phyloP scores from a whole-genome alignment of 2,888 invertebrate genomes.

The Phortica magna region DNA sequence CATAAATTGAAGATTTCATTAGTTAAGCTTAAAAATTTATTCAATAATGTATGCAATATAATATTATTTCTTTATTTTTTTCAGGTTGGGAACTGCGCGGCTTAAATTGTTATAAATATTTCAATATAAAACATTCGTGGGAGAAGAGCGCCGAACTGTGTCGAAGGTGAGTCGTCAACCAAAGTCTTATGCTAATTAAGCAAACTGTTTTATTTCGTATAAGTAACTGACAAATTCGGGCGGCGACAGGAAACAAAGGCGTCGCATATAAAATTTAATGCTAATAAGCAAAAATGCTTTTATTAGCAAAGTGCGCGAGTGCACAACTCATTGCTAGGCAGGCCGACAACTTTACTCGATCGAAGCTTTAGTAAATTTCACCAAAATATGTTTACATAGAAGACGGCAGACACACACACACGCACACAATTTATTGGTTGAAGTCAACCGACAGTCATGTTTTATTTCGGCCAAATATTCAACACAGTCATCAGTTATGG shows the following conservation, averaged over 20 bases:
- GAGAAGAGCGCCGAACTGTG: constrained; percentile 96
- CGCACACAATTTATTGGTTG: background rate
- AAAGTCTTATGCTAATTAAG: constrained; percentile 61
- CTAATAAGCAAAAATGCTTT: background rate
- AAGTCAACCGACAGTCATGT: background rate
- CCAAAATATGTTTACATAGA: background rate
- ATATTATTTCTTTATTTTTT: constrained; percentile 74
- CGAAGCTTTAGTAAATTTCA: background rate
- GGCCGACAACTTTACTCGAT: too few relatives aligned
- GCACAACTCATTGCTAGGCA: constrained; percentile 1
- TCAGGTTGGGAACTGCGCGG: constrained; percentile 96
- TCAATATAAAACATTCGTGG: constrained; percentile 97
- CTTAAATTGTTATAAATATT: constrained; percentile 96
- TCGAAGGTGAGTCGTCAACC: constrained; percentile 85
- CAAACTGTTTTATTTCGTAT: background rate
- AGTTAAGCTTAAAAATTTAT: constrained; percentile 17
- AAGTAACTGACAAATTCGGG: background rate
- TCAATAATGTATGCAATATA: constrained; percentile 33
- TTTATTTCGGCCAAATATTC: background rate
- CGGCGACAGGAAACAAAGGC: too few relatives aligned
- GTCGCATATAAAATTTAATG: constrained; percentile 6
- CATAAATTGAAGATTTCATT: constrained; percentile 9
- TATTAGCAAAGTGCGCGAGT: background rate
- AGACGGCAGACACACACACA: background rate
- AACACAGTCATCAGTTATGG: background rate